Conservation (phyloP, 2,113 vertebrate species). For the Scolopax mira region DNA sequence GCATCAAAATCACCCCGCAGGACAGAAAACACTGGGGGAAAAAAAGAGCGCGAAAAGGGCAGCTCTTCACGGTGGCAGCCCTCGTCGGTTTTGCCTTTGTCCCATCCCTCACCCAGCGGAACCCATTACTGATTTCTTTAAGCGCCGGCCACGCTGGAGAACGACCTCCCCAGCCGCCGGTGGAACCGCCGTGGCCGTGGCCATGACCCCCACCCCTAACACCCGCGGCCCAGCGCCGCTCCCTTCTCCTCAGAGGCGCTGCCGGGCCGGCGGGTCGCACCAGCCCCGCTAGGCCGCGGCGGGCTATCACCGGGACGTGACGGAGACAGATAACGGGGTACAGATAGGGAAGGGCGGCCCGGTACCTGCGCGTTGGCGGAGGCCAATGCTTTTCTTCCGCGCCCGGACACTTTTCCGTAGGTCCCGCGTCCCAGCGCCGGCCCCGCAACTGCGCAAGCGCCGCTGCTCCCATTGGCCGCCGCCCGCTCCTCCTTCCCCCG, state of each 20-base stretch:
- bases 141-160: background rate
- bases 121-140: fast-evolving
- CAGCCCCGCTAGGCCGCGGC: background rate
- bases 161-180: background rate
- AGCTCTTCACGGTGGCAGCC: background rate
- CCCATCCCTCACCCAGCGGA: background rate
- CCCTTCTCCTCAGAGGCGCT: background rate
- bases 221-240: background rate
- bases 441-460: conserved; percentile 6
- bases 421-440: background rate
- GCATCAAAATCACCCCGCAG: background rate
- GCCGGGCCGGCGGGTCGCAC: fast-evolving
- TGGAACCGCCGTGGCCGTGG: fast-evolving
- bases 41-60: no score
- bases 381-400: background rate
- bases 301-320: fast-evolving
- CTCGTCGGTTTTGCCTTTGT: fast-evolving
- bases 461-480: background rate
- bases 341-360: fast-evolving
- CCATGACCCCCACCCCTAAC: background rate
- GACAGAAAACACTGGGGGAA: fast-evolving
- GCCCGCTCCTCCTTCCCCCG: background rate
- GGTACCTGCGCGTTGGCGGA: background rate
- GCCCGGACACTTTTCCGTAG: background rate
- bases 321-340: fast-evolving